These are phyloP conservation scores for Telenomus remus DNA, from an alignment of 1,140 invertebrate genomes.

Conservation along the genomic window DNA sequence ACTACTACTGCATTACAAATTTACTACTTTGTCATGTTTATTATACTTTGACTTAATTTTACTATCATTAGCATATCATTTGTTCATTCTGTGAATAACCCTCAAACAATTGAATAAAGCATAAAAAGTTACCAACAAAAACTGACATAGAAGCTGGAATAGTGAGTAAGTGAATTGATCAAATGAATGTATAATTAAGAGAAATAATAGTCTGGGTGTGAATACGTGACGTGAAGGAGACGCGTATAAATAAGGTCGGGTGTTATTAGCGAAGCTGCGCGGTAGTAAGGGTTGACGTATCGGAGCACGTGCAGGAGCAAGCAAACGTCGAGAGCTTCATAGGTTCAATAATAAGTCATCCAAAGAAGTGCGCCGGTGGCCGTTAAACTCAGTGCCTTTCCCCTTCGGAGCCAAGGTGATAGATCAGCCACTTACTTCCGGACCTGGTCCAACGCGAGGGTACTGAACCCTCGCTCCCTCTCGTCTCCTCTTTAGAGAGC, in stretches of 20 bases:
- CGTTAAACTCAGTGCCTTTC: constrained; percentile 46
- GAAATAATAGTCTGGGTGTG: constrained; percentile 9
- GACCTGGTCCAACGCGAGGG: constrained; percentile 53
- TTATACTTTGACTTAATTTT: no score
- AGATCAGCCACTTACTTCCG: constrained; percentile 65
- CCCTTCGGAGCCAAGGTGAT: constrained; percentile 55
- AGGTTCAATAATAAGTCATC: constrained; percentile 66
- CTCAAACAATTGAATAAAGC: no score
- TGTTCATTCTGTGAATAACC: no score
- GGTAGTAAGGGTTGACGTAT: constrained; percentile 26
- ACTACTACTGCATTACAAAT: no score
- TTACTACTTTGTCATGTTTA: no score
- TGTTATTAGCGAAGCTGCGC: constrained; percentile 10
- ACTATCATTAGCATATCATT: no score
- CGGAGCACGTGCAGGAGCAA: constrained; percentile 26
- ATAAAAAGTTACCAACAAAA: no score
- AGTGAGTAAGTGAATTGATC: not conserved
- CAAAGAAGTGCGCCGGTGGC: constrained; percentile 52
- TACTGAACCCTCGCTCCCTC: constrained; percentile 47
- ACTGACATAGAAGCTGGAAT: not conserved
- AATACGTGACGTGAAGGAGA: constrained; percentile 7
- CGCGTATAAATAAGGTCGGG: constrained; percentile 10
- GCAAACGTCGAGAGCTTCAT: constrained; percentile 30
- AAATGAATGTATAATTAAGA: constrained; percentile 12
- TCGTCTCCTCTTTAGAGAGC: constrained; percentile 1